A percentile compares a stretch with the other conserved stretches of the same genome.
phyloP scores from a whole-genome alignment of 2,797 vertebrate genomes.

The Molossus alvarezi region DNA sequence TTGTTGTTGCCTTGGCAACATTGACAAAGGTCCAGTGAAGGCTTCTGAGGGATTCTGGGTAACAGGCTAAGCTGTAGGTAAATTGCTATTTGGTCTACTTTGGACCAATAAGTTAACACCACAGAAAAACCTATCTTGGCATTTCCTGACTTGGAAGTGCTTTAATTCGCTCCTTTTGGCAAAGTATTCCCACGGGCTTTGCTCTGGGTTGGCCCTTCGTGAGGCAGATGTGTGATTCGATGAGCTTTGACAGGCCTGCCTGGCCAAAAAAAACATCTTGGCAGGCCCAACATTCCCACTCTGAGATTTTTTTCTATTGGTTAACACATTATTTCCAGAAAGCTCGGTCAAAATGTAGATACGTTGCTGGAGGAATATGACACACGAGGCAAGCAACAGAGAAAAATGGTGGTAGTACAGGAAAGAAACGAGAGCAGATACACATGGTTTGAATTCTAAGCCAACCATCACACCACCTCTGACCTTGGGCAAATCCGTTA shows the following conservation, averaged over 20 bases:
- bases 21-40: constrained; percentile 57
- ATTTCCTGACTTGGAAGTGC: constrained; percentile 80
- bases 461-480: not conserved
- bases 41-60: constrained; percentile 76
- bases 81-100: constrained; percentile 72
- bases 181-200: constrained; percentile 66
- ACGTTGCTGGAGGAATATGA: not conserved
- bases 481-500: not conserved
- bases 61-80: constrained; percentile 55
- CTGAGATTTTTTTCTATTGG: constrained; percentile 17
- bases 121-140: constrained; percentile 69
- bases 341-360: constrained; percentile 68
- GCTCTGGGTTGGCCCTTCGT: constrained; percentile 63
- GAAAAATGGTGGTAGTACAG: not conserved
- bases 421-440: not conserved
- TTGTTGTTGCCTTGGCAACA: constrained; percentile 74
- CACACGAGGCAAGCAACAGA: not conserved
- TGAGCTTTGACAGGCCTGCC: constrained; percentile 72
- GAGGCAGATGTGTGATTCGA: constrained; percentile 73
- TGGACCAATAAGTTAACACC: constrained; percentile 77
- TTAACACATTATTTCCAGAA: constrained; percentile 72
- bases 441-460: not conserved
- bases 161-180: constrained; percentile 78
- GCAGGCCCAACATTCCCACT: not conserved
- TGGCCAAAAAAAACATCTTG: constrained; percentile 12